phyloP scores from a whole-genome alignment of 2,888 invertebrate species.

The Parthenolecanium corni region DNA sequence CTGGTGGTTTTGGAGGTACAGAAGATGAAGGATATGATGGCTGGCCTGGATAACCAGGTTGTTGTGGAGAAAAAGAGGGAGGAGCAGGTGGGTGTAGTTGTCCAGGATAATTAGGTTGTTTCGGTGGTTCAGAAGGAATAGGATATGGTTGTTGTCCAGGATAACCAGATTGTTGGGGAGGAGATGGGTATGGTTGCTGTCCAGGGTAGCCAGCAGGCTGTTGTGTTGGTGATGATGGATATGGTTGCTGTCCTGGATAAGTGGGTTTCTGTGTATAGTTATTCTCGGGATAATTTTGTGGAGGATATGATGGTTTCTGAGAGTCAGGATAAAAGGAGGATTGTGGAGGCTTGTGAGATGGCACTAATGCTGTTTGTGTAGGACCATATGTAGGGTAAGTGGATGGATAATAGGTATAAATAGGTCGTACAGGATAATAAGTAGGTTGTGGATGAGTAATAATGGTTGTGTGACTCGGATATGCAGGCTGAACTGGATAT shows the following conservation, averaged over 20 bases:
- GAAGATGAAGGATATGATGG: neutral
- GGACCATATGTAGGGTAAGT: neutral
- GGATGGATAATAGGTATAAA: neutral
- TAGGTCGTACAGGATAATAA: neutral
- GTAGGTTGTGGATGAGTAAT: neutral
- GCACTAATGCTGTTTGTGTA: neutral
- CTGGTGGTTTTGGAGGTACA: neutral
- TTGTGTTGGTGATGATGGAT: neutral
- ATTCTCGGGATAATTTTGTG: neutral
- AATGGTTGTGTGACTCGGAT: neutral
- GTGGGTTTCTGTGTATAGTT: neutral
- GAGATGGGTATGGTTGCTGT: neutral
- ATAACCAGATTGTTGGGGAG: neutral
- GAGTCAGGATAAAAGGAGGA: neutral
- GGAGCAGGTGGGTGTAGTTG: neutral
- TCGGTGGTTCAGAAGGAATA: neutral
- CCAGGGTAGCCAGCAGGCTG: neutral
- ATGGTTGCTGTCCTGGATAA: neutral
- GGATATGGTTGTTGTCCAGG: neutral
- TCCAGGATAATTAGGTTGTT: neutral
- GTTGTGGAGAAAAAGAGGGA: neutral
- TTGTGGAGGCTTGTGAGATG: neutral
- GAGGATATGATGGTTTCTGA: neutral
- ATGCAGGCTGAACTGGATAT: neutral
- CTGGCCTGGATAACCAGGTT: neutral